Evolutionary conservation across 2,888 invertebrate genomes (phyloP), one percentile per base, ranked within the genome.

Genomic region (Latrodectus elegans): DNA sequence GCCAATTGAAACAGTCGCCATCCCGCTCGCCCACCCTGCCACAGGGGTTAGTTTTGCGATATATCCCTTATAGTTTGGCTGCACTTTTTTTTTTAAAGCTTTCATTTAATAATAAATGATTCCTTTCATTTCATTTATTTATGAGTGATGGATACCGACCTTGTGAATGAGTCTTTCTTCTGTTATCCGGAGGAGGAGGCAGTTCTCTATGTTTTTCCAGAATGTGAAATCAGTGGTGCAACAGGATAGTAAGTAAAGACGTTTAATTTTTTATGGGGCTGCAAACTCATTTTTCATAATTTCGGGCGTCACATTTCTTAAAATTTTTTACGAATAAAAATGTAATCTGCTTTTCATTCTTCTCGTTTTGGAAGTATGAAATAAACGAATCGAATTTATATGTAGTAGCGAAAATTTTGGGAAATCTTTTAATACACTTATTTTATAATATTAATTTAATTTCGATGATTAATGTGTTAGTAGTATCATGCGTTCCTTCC

Each of bases 1-100:
- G 84, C 84, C 84, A 85, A 74, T 67, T 52, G 68, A 60, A 73
- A 84, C 73, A 73, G 52, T 52, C 49, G 55, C 9, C 26, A 65
- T 55, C 60, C 26, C 26, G 71, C 49, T 12, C 10, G 60, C 38
- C 38, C 38, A 38, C 38, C 38, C 38, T 38, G 38, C 38, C 38
- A 38, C 38, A 1, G 38, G 38, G 38, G 38, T 12, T 60, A n/a
- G 60, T 60, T 60, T n/a, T 60, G 60, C n/a, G 12, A 60, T 60
- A 60, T 60, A 15, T 60, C 60, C n/a, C 60, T 60, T 60, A 12
- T 60, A n/a, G 12, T 60, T 60, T 60, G 60, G 60, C n/a, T n/a
- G 6, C 6, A 15, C 60, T 60, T 60, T 60, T 60, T 60, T 15
- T 60, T 60, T 55, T 38, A 38, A 38, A 38, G 38, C 4, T 38